These are phyloP conservation scores for Coregonus ussuriensis DNA, from an alignment of 2,797 vertebrate species.

Conservation along the genomic window DNA sequence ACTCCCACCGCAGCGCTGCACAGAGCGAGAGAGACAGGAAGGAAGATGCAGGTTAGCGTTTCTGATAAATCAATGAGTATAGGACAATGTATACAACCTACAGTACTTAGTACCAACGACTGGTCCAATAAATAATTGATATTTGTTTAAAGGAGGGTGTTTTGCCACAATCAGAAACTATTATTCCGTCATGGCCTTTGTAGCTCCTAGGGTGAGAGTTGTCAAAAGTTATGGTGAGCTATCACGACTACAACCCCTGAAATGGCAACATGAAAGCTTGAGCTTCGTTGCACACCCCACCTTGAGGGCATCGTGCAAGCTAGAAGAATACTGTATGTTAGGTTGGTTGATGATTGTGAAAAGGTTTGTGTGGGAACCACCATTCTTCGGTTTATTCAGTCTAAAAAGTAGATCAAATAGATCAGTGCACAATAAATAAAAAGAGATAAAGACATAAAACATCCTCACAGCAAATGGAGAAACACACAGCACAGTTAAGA, in stretches of 20 bases:
- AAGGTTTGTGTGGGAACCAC: background rate
- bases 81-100: background rate
- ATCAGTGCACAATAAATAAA: background rate
- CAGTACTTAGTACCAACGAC: constrained; percentile 6
- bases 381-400: background rate
- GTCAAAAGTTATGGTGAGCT: background rate
- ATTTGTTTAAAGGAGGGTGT: background rate
- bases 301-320: background rate
- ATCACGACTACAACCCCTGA: background rate
- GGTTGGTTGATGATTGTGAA: background rate
- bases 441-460: background rate
- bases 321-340: background rate
- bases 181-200: background rate
- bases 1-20: constrained; percentile 86
- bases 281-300: background rate
- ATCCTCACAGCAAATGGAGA: background rate
- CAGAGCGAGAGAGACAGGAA: constrained; percentile 23
- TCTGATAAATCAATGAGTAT: background rate
- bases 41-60: background rate
- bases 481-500: background rate
- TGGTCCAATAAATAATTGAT: background rate
- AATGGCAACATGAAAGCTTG: background rate
- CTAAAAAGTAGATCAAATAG: background rate
- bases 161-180: background rate
- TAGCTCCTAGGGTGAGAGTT: background rate